Evolutionary conservation across 2,888 invertebrate genomes (phyloP).

Genomic region (Amblyteles armatorius): DNA sequence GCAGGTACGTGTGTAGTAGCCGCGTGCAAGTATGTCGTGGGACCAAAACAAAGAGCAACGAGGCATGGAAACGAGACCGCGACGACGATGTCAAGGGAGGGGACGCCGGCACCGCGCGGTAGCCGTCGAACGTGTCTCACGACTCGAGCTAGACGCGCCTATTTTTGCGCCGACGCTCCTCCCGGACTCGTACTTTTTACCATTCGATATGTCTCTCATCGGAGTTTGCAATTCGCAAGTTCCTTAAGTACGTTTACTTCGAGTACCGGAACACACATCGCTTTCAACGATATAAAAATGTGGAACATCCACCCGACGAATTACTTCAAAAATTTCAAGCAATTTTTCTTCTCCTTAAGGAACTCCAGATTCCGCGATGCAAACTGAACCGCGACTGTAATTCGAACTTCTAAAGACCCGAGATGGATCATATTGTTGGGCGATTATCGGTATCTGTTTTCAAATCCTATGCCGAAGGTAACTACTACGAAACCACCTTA

Average conservation of each 20-base stretch:
- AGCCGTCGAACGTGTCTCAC: constrained; percentile 78
- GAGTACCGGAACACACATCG: neutral
- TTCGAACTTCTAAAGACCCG: neutral
- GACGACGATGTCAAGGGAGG: constrained; percentile 35
- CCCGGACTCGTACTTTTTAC: constrained; percentile 45
- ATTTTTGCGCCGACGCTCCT: constrained; percentile 55
- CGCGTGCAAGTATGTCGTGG: constrained; percentile 70
- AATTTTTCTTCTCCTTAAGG: neutral
- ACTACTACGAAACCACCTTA: constrained; percentile 14
- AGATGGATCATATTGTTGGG: neutral
- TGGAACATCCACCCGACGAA: neutral
- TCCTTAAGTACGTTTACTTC: too few relatives aligned
- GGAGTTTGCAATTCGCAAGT: too few relatives aligned
- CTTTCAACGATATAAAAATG: neutral
- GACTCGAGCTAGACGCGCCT: constrained; percentile 69
- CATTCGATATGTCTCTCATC: constrained; percentile 29
- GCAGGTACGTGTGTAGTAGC: constrained; percentile 51
- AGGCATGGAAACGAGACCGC: constrained; percentile 70
- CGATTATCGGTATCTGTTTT: constrained; percentile 7
- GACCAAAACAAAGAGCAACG: constrained; percentile 72
- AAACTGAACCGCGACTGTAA: neutral
- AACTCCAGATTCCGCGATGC: neutral
- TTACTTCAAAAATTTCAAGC: neutral
- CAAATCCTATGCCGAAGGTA: constrained; percentile 1
- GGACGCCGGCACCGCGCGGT: constrained; percentile 41